These are phyloP conservation scores for Sceloporus tristichus DNA, from an alignment of 2,113 vertebrate genomes.

Conservation along the genomic window DNA sequence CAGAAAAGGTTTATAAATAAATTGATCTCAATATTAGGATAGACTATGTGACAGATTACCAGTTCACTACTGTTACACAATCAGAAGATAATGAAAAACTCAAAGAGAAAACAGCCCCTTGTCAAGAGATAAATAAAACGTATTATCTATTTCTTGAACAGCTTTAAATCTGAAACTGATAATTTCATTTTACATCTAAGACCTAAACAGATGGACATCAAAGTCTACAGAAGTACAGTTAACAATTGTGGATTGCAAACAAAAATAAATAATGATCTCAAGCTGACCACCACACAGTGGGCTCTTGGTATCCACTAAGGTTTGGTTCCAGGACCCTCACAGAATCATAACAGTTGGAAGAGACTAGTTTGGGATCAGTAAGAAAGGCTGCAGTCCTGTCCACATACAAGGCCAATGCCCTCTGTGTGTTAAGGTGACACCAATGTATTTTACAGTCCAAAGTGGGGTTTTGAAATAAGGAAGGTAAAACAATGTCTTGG, in stretches of 20 bases:
- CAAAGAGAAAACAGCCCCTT: background rate
- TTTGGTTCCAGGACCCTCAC: too few relatives aligned
- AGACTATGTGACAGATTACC: background rate
- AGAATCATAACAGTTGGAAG: too few relatives aligned
- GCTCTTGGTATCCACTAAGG: too few relatives aligned
- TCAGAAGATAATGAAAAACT: constrained; percentile 5
- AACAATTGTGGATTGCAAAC: background rate
- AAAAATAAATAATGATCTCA: background rate
- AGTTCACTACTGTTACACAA: background rate
- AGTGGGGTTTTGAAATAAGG: too few relatives aligned
- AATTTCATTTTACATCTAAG: constrained; percentile 3
- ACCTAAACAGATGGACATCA: background rate
- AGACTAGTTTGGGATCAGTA: too few relatives aligned
- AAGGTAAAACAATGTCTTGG: too few relatives aligned
- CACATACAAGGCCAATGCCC: too few relatives aligned
- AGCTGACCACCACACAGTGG: background rate
- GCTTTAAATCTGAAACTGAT: constrained; percentile 30
- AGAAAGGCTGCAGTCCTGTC: too few relatives aligned
- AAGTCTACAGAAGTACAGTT: background rate
- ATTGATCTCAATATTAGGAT: background rate
- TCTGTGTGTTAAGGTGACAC: too few relatives aligned
- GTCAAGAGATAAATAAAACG: constrained; percentile 10
- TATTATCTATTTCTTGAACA: constrained; percentile 1
- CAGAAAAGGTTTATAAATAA: constrained; percentile 22
- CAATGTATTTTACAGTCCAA: too few relatives aligned